Percentiles rank a stretch among this genome's conserved stretches.
Conservation (phyloP, 2,888 invertebrate genomes). For the Drosophila nr. perissopoda region DNA sequence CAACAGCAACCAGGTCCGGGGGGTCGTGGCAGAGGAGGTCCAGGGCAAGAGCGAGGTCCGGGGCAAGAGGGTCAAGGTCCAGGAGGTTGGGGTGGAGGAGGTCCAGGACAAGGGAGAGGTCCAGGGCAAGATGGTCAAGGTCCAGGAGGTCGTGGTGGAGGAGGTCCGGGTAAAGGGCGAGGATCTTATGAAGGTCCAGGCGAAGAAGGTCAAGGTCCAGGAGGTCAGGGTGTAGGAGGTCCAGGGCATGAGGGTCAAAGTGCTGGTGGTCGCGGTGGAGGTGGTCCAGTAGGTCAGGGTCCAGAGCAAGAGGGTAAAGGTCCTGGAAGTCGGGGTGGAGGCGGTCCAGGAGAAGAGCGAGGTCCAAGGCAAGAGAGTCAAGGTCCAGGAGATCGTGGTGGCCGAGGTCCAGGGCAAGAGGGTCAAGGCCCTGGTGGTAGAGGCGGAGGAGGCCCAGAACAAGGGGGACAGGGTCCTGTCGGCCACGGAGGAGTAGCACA, state of each 20-base stretch:
- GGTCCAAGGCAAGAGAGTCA: no score
- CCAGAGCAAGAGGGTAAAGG: background rate
- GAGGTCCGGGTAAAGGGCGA: background rate
- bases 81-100: no score
- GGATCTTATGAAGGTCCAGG: background rate
- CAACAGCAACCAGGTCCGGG: background rate
- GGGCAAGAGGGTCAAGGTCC: background rate
- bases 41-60: background rate
- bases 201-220: background rate
- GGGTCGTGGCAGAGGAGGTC: background rate
- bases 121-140: background rate
- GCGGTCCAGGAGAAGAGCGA: background rate
- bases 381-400: no score
- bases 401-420: no score
- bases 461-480: no score
- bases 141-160: background rate
- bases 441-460: no score
- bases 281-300: slow-evolving; percentile 3
- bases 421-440: no score
- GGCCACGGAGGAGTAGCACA: no score
- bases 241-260: background rate
- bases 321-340: background rate
- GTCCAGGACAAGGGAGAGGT: background rate
- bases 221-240: slow-evolving; percentile 4
- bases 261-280: background rate